These are phyloP conservation scores for Drosophila monieri DNA, from an alignment of 2,888 invertebrate species.

Conservation along the genomic window DNA sequence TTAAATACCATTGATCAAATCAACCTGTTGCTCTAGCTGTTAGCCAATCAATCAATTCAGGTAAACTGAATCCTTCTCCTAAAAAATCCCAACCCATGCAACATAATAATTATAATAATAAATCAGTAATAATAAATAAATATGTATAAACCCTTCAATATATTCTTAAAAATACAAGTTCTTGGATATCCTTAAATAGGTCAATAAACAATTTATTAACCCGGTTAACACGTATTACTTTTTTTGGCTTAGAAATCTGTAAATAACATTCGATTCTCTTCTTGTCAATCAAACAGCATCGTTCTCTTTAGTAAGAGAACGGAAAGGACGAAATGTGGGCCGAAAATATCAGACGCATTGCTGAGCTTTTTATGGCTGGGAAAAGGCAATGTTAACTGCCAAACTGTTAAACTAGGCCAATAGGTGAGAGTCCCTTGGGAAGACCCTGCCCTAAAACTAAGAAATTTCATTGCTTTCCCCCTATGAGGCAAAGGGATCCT, in stretches of 20 bases:
- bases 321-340: slow-evolving; percentile 39
- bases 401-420: slow-evolving; percentile 50
- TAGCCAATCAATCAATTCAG: slow-evolving; percentile 51
- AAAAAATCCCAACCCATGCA: not conserved
- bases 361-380: slow-evolving; percentile 62
- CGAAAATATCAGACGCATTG: slow-evolving; percentile 41
- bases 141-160: too few relatives aligned
- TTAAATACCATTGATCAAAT: slow-evolving; percentile 7
- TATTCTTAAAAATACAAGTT: not conserved
- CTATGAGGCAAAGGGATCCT: slow-evolving; percentile 10
- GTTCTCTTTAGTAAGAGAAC: slow-evolving; percentile 59
- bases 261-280: slow-evolving; percentile 5
- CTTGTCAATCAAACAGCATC: slow-evolving; percentile 34
- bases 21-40: slow-evolving; percentile 10
- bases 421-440: slow-evolving; percentile 26
- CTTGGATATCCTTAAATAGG: not conserved
- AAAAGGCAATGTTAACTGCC: slow-evolving; percentile 53
- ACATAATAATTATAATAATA: not conserved
- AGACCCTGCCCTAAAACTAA: slow-evolving; percentile 4
- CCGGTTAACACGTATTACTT: slow-evolving; percentile 6
- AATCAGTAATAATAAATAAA: not conserved
- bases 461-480: slow-evolving; percentile 9
- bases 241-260: slow-evolving; percentile 1
- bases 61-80: not conserved
- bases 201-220: slow-evolving; percentile 28